Evolutionary conservation across 2,113 vertebrate species (phyloP).

Genomic region (Cochlearius cochlearius): DNA sequence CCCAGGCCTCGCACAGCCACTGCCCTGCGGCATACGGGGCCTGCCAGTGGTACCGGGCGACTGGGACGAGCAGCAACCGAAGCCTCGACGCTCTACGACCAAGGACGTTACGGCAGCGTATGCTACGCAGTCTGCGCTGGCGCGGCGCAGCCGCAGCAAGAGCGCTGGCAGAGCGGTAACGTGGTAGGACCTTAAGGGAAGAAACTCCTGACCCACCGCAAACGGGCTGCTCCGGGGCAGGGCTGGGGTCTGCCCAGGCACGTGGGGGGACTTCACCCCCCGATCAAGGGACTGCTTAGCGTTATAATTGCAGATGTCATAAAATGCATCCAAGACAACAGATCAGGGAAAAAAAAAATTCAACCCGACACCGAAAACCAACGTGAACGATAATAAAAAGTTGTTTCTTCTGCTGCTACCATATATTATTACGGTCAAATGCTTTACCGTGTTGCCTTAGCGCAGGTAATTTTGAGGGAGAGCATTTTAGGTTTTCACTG

Average conservation of each 20-base stretch:
- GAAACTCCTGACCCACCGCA: not conserved
- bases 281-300: not conserved
- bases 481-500: not conserved
- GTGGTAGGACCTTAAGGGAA: not conserved
- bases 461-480: not conserved
- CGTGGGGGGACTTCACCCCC: not conserved
- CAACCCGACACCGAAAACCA: not conserved
- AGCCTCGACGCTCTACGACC: fast-evolving
- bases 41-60: not conserved
- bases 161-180: not conserved
- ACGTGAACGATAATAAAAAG: not conserved
- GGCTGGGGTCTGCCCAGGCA: not conserved
- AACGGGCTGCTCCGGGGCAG: not conserved
- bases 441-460: not conserved
- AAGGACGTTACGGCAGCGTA: fast-evolving
- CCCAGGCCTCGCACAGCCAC: not conserved
- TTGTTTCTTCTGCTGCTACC: not conserved
- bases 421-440: not conserved
- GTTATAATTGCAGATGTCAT: not conserved
- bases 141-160: not conserved
- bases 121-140: fast-evolving
- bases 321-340: not conserved
- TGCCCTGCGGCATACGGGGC: not conserved
- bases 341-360: not conserved
- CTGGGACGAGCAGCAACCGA: not conserved